A percentile compares a stretch with the other conserved stretches of the same genome.
Evolutionary conservation across 2,888 invertebrate species (phyloP).

Genomic region (Sesia bembeciformis): DNA sequence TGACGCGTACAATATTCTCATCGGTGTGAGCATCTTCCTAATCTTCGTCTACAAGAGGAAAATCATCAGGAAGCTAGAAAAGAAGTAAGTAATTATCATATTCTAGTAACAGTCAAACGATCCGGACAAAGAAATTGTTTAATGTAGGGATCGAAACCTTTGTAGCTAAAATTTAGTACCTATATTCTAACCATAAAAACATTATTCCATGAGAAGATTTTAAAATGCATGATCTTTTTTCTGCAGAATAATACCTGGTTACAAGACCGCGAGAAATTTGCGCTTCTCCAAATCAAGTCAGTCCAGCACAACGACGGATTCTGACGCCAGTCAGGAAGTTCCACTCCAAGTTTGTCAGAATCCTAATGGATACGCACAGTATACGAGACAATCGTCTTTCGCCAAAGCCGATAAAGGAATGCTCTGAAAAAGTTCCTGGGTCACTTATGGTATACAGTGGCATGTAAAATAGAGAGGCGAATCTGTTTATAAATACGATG

Average conservation of each 20-base stretch:
- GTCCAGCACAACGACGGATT: slow-evolving; percentile 18
- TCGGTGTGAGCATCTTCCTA: slow-evolving; percentile 49
- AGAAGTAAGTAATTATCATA: slow-evolving; percentile 24
- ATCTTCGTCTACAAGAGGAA: slow-evolving; percentile 56
- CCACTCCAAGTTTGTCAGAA: slow-evolving; percentile 24
- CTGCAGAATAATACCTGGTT: neutral
- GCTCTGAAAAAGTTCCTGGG: neutral
- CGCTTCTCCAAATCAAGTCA: slow-evolving; percentile 20
- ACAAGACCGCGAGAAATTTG: neutral
- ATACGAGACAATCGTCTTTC: neutral
- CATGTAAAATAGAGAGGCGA: too few relatives aligned
- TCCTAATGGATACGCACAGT: slow-evolving; percentile 18
- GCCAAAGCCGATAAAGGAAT: neutral
- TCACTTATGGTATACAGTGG: too few relatives aligned
- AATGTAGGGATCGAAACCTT: neutral
- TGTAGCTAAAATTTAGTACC: neutral
- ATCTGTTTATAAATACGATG: too few relatives aligned
- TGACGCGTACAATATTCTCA: slow-evolving; percentile 48
- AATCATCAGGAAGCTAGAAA: slow-evolving; percentile 31
- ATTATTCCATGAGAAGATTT: too few relatives aligned
- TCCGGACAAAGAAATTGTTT: too few relatives aligned
- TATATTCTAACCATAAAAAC: neutral
- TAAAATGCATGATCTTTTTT: too few relatives aligned
- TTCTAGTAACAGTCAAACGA: neutral
- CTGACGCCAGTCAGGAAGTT: slow-evolving; percentile 21